Evolutionary conservation across 2,797 vertebrate genomes (phyloP).

Genomic region (Melopsittacus undulatus): DNA sequence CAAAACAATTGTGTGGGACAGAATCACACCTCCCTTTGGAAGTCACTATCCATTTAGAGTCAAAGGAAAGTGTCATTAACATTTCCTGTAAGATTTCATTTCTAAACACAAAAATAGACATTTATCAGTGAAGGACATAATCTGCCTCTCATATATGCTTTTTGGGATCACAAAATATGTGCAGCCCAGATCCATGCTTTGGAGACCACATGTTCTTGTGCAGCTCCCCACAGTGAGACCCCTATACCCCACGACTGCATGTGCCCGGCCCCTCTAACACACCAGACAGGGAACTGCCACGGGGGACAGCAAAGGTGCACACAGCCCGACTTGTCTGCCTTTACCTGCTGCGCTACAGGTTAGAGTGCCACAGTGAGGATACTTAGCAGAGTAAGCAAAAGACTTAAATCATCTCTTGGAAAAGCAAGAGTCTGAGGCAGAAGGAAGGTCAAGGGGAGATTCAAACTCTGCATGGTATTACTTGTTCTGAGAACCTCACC

Average conservation of each 20-base stretch:
- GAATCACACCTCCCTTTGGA: background rate
- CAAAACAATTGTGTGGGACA: background rate
- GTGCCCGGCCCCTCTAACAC: background rate
- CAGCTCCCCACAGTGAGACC: background rate
- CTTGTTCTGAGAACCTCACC: background rate
- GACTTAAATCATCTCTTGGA: background rate
- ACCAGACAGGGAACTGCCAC: background rate
- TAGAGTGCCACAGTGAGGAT: background rate
- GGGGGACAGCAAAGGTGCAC: background rate
- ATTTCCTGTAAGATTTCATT: background rate
- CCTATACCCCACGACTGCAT: accelerated
- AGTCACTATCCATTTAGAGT: background rate
- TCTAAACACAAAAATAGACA: background rate
- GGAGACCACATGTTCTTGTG: background rate
- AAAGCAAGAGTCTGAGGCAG: background rate
- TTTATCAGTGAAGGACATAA: background rate
- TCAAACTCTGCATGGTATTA: background rate
- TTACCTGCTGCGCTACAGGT: background rate
- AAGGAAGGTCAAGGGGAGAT: background rate
- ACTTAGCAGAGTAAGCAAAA: background rate
- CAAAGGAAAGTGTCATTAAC: background rate
- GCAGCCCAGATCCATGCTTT: background rate
- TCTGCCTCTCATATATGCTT: background rate
- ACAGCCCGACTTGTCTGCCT: background rate
- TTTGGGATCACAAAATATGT: background rate